Conservation (phyloP, 2,797 vertebrate genomes). For the Artibeus lituratus region DNA sequence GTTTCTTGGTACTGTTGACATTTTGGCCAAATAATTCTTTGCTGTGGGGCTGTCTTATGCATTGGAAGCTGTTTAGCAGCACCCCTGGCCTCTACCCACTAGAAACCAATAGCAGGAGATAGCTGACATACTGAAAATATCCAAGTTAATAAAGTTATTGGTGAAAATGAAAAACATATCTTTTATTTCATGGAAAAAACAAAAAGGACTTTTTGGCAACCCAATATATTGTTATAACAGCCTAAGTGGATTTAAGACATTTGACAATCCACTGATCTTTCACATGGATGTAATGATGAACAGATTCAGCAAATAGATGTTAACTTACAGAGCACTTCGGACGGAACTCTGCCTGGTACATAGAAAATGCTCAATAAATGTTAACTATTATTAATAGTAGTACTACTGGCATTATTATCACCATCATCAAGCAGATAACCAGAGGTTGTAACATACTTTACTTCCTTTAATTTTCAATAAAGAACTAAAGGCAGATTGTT, state of each 20-base stretch:
- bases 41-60: too few species aligned
- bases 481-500: background rate
- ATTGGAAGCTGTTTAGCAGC: too few species aligned
- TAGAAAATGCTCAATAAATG: background rate
- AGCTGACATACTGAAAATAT: too few species aligned
- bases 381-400: background rate
- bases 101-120: too few species aligned
- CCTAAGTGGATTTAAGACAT: background rate
- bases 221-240: background rate
- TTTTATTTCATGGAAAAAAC: too few species aligned
- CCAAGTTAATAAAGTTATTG: too few species aligned
- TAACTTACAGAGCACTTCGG: background rate
- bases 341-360: background rate
- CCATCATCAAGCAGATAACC: background rate
- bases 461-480: constrained; percentile 14
- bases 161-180: too few species aligned
- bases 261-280: background rate
- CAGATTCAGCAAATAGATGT: background rate
- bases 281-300: background rate
- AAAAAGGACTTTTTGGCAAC: too few species aligned
- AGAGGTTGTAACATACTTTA: background rate
- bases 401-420: background rate
- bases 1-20: too few species aligned
- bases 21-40: too few species aligned
- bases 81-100: too few species aligned